Percentiles rank a stretch among this genome's conserved stretches.
Conservation (phyloP, 2,888 invertebrate genomes). For the Brenthis hecate region DNA sequence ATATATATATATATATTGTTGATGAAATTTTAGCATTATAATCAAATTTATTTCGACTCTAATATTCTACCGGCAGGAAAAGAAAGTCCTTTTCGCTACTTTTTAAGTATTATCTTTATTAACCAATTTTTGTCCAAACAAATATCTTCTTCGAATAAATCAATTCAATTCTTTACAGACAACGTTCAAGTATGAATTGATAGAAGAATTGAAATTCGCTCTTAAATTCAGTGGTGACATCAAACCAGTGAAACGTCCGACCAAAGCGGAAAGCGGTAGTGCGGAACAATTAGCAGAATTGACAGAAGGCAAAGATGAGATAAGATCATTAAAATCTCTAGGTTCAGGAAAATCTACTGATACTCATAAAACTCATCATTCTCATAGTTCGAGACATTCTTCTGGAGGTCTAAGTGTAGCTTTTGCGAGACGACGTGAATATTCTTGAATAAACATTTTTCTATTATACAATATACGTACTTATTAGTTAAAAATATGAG, state of each 20-base stretch:
- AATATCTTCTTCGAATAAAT: too few relatives aligned
- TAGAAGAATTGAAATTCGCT: constrained; percentile 85
- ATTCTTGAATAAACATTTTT: constrained; percentile 46
- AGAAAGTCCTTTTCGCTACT: too few relatives aligned
- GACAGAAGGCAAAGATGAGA: constrained; percentile 62
- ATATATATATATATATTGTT: too few relatives aligned
- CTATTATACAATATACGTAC: background rate
- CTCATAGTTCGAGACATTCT: constrained; percentile 69
- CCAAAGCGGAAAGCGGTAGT: constrained; percentile 52
- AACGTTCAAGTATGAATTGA: constrained; percentile 82
- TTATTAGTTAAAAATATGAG: background rate
- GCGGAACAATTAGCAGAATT: constrained; percentile 62
- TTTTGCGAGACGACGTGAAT: constrained; percentile 66
- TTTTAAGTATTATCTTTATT: too few relatives aligned
- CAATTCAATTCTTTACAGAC: constrained; percentile 67
- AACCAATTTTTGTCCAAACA: too few relatives aligned
- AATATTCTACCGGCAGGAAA: too few relatives aligned
- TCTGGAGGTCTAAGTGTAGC: constrained; percentile 64
- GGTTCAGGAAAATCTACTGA: constrained; percentile 60
- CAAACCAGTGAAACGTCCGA: constrained; percentile 81
- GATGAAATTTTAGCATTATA: too few relatives aligned
- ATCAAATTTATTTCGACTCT: too few relatives aligned
- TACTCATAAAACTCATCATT: constrained; percentile 62
- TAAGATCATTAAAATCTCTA: constrained; percentile 61
- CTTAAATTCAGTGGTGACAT: constrained; percentile 84